These are phyloP conservation scores for Eulithis testata DNA, from an alignment of 2,888 invertebrate genomes.

Conservation along the genomic window DNA sequence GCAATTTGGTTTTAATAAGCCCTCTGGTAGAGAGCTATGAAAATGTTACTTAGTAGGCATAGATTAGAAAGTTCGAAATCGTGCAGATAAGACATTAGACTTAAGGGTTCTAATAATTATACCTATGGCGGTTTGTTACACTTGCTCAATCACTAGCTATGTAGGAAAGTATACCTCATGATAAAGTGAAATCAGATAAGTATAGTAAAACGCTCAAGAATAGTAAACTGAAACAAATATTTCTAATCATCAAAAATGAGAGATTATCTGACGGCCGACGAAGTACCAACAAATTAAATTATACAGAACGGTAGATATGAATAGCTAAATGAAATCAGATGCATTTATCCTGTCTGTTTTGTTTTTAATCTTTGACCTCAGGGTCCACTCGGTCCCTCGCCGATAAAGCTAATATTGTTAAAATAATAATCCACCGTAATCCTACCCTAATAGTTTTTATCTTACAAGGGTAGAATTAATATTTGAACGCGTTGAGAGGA, in stretches of 20 bases:
- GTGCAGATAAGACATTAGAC: slow-evolving; percentile 42
- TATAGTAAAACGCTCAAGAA: too few relatives aligned
- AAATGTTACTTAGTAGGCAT: slow-evolving; percentile 54
- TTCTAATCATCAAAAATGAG: too few relatives aligned
- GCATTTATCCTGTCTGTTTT: slow-evolving; percentile 16
- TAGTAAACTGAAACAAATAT: too few relatives aligned
- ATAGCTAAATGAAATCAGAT: neutral
- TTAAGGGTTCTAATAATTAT: neutral
- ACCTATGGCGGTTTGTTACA: neutral
- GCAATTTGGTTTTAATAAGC: slow-evolving; percentile 83
- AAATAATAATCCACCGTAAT: slow-evolving; percentile 83
- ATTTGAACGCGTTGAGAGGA: slow-evolving; percentile 64
- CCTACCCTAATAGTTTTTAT: slow-evolving; percentile 82
- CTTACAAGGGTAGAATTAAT: slow-evolving; percentile 77
- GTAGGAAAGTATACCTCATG: too few relatives aligned
- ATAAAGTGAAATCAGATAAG: too few relatives aligned
- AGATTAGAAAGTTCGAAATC: slow-evolving; percentile 46
- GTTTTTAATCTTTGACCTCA: slow-evolving; percentile 60
- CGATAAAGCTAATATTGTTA: slow-evolving; percentile 82
- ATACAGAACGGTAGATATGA: too few relatives aligned
- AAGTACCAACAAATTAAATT: too few relatives aligned
- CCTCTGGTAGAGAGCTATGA: slow-evolving; percentile 64
- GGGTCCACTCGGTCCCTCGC: slow-evolving; percentile 59
- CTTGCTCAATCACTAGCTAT: too few relatives aligned
- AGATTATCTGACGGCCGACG: too few relatives aligned